Percentiles rank a stretch among this genome's conserved stretches.
phyloP scores from a whole-genome alignment of 2,888 invertebrate genomes.

The Nymphalis polychloros region DNA sequence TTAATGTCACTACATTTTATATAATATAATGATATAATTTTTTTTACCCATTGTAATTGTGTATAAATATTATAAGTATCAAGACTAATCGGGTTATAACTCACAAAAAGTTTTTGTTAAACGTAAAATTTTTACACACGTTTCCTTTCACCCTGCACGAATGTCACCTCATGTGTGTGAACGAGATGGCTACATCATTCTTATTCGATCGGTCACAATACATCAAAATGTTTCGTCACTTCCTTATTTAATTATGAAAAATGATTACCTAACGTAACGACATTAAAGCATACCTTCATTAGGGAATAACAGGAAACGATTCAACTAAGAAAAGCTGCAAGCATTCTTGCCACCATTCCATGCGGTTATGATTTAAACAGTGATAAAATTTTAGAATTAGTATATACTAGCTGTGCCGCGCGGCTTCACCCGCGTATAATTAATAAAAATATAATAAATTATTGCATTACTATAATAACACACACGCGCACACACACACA shows the following conservation, averaged over 20 bases:
- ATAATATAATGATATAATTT: too few species aligned
- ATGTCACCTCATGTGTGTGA: conserved; percentile 41
- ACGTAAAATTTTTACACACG: conserved; percentile 52
- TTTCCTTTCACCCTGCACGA: conserved; percentile 62
- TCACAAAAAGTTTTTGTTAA: conserved; percentile 52
- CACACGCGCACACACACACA: too few species aligned
- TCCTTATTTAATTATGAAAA: conserved; percentile 26
- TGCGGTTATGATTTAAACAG: too few species aligned
- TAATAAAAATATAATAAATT: too few species aligned
- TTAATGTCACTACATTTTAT: too few species aligned
- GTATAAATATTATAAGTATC: conserved; percentile 49
- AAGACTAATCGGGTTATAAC: conserved; percentile 46
- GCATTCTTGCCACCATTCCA: too few species aligned
- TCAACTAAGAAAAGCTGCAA: too few species aligned
- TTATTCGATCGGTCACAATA: conserved; percentile 27
- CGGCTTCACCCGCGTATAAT: too few species aligned
- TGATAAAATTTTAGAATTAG: too few species aligned
- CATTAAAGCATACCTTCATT: conserved; percentile 7
- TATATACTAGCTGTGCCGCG: too few species aligned
- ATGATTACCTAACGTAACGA: neutral
- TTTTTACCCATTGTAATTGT: too few species aligned
- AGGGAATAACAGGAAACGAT: neutral
- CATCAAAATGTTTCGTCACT: conserved; percentile 18
- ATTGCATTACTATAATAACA: too few species aligned
- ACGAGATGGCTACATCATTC: conserved; percentile 21